Evolutionary conservation across 2,888 invertebrate species (phyloP), one percentile per base, ranked within the genome.

Genomic region (Erannis defoliaria): DNA sequence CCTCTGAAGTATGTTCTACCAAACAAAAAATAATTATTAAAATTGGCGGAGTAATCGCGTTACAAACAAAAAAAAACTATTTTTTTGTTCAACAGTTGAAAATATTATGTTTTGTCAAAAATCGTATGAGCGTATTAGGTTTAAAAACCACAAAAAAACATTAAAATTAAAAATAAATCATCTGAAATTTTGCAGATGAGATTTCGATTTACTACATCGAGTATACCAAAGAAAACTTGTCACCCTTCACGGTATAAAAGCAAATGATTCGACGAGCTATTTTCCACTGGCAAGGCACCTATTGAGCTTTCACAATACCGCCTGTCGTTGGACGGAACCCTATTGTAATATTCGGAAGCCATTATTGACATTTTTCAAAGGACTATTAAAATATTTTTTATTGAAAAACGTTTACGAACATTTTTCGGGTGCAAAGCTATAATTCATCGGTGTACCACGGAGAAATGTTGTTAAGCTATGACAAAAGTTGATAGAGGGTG

Each of bases 331-430:
- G 86, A 87, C 88, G 88, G 86, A 88, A 84, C 80, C 78, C 86
- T 75, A 87, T 90, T 91, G 90, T 90, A 84, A 84, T 82, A 78
- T 80, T 81, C 86, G 90, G 88, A 89, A 89, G 86, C 89, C 88
- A 89, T 89, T 90, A 90, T 88, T 88, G 89, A 89, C 86, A 81
- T 89, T 88, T 89, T 89, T 88, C 85, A 89, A 90, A 88, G 84
- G 84, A 82, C 87, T 85, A 85, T 89, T 89, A 88, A 86, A 87
- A 83, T 85, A 81, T 83, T 81, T 81, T 82, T 81, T 85, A 85
- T 84, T 84, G 85, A 85, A 85, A 84, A 85, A 76, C 83, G 84
- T 84, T 85, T 82, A 79, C 76, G 70, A 72, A 76, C 60, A 69
- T 68, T 80, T 84, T 84, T 77, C 72, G 68, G 70, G 68, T 53